Evolutionary conservation across 2,888 invertebrate genomes (phyloP), one percentile per base, ranked within the genome.

Genomic region (Drosophila robusta): DNA sequence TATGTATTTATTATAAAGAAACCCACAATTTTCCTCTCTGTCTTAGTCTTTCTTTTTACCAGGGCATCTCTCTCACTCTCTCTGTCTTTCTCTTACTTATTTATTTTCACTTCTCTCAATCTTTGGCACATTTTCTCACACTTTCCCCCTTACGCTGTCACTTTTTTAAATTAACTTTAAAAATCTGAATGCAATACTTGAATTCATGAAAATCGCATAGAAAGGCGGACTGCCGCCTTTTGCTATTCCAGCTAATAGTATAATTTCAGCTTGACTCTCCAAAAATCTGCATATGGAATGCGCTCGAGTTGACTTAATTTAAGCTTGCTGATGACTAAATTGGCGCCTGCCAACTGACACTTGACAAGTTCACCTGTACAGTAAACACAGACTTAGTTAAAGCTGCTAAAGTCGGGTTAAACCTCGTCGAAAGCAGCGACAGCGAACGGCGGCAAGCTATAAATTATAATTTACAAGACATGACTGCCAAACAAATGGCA

Each of bases 401-500:
- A 75, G 75, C 26, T 49, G 32, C 42, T 38, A 55, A 54, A 58
- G 44, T 32, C 49, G 18, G 8, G 12, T 8, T n/a, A 18, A 56
- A 26, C 36, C 46, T 63, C 50, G 45, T 45, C 42, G 49, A 36
- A 49, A 54, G 36, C 50, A 46, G 26, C 49, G 56, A 45, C 60
- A 16, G 52, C 65, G 58, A 18, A 44, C 70, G 64, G 66, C 70
- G 68, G 69, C 55, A 67, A 70, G 84, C 84, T 64, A 84, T 84
- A 84, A 87, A 84, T 87, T 84, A 84, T 84, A 81, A 84, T 87
- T 84, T 84, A 66, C 73, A 78, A 87, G 85, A 84, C 75, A 81
- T 80, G 73, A 70, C 80, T 81, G 80, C 68, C 68, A 78, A 78
- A 78, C 71, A 78, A 77, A 71, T 76, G 75, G 58, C 65, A 72